These are phyloP conservation scores for Hirtodrosophila duncani DNA, from an alignment of 2,888 invertebrate genomes.

Conservation along the genomic window DNA sequence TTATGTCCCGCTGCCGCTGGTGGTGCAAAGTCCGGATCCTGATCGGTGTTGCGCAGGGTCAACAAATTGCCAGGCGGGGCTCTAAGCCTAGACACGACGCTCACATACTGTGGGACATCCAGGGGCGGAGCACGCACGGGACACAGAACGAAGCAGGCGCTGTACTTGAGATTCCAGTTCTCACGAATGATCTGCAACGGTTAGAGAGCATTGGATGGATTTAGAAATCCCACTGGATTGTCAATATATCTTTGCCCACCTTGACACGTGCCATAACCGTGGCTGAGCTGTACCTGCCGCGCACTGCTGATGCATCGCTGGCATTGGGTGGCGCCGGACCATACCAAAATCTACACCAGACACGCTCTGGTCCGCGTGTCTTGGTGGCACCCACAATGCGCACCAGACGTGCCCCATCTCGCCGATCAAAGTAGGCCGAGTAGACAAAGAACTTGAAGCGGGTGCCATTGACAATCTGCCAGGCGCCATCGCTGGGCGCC, in stretches of 20 bases:
- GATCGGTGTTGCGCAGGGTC: constrained; percentile 81
- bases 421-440: constrained; percentile 91
- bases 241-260: constrained; percentile 76
- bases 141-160: constrained; percentile 92
- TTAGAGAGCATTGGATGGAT: constrained; percentile 1
- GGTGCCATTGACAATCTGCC: constrained; percentile 82
- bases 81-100: constrained; percentile 82
- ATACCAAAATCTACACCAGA: constrained; percentile 90
- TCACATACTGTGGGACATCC: constrained; percentile 84
- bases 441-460: constrained; percentile 93
- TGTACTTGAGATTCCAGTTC: constrained; percentile 95
- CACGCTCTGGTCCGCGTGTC: constrained; percentile 89
- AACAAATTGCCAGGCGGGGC: constrained; percentile 83
- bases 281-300: constrained; percentile 79
- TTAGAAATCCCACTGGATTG: background rate
- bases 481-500: constrained; percentile 85
- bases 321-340: constrained; percentile 63
- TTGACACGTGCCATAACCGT: constrained; percentile 88
- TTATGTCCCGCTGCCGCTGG: no score
- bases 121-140: constrained; percentile 82
- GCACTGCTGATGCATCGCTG: constrained; percentile 29
- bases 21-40: constrained; percentile 74
- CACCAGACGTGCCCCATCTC: constrained; percentile 82
- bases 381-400: constrained; percentile 93
- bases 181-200: constrained; percentile 87